These are phyloP conservation scores for Ochropacha duplaris DNA, from an alignment of 2,888 invertebrate genomes.

Conservation along the genomic window DNA sequence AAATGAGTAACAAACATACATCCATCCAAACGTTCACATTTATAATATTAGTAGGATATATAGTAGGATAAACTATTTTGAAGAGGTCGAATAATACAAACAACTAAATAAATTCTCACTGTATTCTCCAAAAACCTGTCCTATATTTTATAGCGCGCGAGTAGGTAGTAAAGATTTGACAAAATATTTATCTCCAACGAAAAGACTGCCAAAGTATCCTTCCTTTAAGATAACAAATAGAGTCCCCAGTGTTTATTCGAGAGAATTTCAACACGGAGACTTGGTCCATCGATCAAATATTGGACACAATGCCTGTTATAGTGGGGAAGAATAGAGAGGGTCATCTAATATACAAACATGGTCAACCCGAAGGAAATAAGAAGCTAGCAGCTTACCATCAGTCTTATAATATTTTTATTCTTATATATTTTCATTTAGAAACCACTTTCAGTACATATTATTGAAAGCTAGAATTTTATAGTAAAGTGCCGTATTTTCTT, in stretches of 20 bases:
- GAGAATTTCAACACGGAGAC: constrained; percentile 17
- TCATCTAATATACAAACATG: neutral
- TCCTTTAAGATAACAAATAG: constrained; percentile 22
- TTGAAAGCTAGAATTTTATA: no score
- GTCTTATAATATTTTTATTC: no score
- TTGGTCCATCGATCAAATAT: constrained; percentile 30
- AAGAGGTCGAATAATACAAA: no score
- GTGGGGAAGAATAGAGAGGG: neutral
- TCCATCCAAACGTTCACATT: no score
- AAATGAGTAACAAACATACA: no score
- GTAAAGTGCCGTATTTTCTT: no score
- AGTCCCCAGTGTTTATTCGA: constrained; percentile 30
- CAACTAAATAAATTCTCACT: no score
- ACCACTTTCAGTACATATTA: no score
- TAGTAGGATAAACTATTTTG: no score
- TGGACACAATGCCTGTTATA: constrained; percentile 19
- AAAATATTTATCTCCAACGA: neutral
- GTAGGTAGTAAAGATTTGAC: neutral
- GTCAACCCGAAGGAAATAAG: neutral
- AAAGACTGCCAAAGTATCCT: neutral
- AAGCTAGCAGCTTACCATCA: no score
- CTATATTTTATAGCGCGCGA: neutral
- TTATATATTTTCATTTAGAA: no score
- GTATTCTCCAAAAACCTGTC: neutral
- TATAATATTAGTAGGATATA: no score